phyloP scores from a whole-genome alignment of 2,888 invertebrate genomes.

The Phaedon cochleariae region DNA sequence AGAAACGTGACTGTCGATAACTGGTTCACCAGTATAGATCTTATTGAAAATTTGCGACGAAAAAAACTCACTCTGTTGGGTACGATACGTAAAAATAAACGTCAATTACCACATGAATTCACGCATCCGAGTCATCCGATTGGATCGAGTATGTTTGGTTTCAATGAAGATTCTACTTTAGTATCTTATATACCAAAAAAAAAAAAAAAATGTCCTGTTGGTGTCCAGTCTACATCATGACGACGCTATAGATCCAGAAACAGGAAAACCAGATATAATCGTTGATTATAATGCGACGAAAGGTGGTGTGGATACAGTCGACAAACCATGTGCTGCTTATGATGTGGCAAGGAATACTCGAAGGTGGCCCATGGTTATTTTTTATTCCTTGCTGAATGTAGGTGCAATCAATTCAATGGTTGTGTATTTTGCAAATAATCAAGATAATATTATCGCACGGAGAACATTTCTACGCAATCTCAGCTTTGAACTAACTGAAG shows the following conservation, averaged over 20 bases:
- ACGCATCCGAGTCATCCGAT: neutral
- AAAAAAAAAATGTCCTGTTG: conserved; percentile 33
- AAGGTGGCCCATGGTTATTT: too few species aligned
- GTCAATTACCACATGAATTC: conserved; percentile 20
- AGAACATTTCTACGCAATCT: too few species aligned
- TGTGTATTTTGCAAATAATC: too few species aligned
- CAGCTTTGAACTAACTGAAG: too few species aligned
- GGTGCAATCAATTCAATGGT: too few species aligned
- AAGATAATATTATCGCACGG: too few species aligned
- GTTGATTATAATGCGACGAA: too few species aligned
- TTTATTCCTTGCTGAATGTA: too few species aligned
- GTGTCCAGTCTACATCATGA: conserved; percentile 29
- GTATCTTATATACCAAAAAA: conserved; percentile 28
- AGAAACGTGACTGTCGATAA: conserved; percentile 40
- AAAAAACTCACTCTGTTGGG: conserved; percentile 36
- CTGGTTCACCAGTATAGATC: conserved; percentile 24
- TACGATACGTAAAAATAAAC: conserved; percentile 39
- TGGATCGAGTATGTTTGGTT: conserved; percentile 32
- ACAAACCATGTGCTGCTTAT: too few species aligned
- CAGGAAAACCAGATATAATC: conserved; percentile 11
- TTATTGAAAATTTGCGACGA: conserved; percentile 18
- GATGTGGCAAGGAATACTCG: too few species aligned
- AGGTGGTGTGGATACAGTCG: too few species aligned
- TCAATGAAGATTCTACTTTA: conserved; percentile 34
- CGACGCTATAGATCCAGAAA: conserved; percentile 19